A percentile compares a stretch with the other conserved stretches of the same genome.
phyloP scores from a whole-genome alignment of 2,888 invertebrate genomes.

The Drosophila kuntzei region DNA sequence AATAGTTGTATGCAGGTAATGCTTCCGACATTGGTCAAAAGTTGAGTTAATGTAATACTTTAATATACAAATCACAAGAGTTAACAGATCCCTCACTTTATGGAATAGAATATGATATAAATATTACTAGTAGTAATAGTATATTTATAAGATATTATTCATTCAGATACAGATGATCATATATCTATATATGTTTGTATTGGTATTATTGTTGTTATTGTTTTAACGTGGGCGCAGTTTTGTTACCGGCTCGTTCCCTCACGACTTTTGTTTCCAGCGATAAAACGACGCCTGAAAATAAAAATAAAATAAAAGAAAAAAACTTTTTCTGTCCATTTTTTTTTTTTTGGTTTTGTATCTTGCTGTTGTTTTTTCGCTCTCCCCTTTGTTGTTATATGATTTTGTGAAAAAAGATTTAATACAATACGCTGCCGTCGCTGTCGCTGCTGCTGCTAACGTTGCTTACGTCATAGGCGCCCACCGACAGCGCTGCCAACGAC shows the following conservation, averaged over 20 bases:
- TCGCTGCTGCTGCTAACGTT: slow-evolving; percentile 32
- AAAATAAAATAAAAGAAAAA: slow-evolving; percentile 54
- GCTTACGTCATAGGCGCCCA: slow-evolving; percentile 69
- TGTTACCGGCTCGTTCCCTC: slow-evolving; percentile 15
- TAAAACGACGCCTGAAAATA: no score
- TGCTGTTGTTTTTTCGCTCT: slow-evolving; percentile 28
- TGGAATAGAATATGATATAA: background rate
- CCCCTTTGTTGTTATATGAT: slow-evolving; percentile 31
- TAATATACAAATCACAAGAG: slow-evolving; percentile 17
- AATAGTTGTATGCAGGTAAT: slow-evolving; percentile 32
- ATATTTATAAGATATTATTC: no score
- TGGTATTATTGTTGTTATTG: slow-evolving; percentile 37
- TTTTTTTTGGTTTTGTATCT: slow-evolving; percentile 25
- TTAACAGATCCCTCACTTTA: slow-evolving; percentile 17
- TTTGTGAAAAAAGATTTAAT: slow-evolving; percentile 68
- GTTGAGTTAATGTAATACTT: slow-evolving; percentile 36
- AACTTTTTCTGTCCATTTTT: slow-evolving; percentile 37
- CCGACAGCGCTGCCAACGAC: slow-evolving; percentile 28
- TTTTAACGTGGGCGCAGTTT: slow-evolving; percentile 46
- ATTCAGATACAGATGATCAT: no score
- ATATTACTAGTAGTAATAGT: no score
- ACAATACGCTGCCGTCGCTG: slow-evolving; percentile 39
- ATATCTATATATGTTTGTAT: background rate
- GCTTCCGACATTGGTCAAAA: slow-evolving; percentile 1
- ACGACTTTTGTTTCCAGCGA: slow-evolving; percentile 63